Evolutionary conservation across 2,888 invertebrate genomes (phyloP), one percentile per base, ranked within the genome.

Genomic region (Pardosa pseudoannulata): DNA sequence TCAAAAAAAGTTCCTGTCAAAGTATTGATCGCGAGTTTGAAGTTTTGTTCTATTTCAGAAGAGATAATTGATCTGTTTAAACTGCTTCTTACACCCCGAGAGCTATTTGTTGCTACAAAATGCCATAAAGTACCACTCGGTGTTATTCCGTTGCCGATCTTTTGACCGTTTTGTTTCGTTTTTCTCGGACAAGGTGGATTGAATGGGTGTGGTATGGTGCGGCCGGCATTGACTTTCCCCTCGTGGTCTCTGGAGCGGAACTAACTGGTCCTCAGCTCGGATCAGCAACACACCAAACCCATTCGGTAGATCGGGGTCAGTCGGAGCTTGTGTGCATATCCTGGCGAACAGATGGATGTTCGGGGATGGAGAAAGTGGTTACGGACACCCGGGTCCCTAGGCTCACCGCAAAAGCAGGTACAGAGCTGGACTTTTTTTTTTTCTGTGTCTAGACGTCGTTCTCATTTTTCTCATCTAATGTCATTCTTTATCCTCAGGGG

Each of bases 351-450:
- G 65, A 73, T 73, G 80, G 67, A 73, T 27, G 64, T 39, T 27
- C 65, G 65, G 62, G 32, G 73, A 65, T 80, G 80, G 80, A 73
- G 68, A 73, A 80, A 80, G 80, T 80, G 73, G 67, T 19, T 80
- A 56, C 73, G 19, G 27, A 46, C 80, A 19, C 32, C 67, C 27
- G 28, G 62, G 62, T n/a, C 65, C 64, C n/a, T 28, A 46, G 56
- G 46, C 16, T 19, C 39, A 39, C 73, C 67, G 28, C 36, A 64
- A 28, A 32, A 41, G 13, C 73, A 80, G 80, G 80, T 80, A 68
- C 23, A 68, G 31, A 23, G 7, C 7, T 31, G 19, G 13, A 16
- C 19, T 65, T 31, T 67, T 31, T n/a, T n/a, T n/a, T n/a, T n/a
- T n/a, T n/a, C n/a, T n/a, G n/a, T n/a, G n/a, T n/a, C n/a, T n/a